Evolutionary conservation across 2,113 vertebrate genomes (phyloP), one percentile per base, ranked within the genome.

Genomic region (Pomatostomus ruficeps): DNA sequence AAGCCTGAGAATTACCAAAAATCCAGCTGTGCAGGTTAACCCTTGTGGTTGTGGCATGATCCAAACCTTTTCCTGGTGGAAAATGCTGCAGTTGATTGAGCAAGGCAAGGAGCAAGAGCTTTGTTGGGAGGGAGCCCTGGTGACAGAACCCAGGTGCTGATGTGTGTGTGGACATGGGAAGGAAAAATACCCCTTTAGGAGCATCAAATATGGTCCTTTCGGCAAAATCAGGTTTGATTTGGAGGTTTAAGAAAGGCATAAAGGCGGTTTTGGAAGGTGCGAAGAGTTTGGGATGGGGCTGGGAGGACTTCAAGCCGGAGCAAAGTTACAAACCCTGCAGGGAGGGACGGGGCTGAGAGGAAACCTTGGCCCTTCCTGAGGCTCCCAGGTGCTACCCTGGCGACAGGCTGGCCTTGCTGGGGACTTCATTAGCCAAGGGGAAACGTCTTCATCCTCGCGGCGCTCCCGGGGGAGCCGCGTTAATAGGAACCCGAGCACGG

Each of bases 401-500:
- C 1, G 0, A 16, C 38, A 22, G 43, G 0, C 16, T 25, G 89
- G 74, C 13, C 88, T 68, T 38, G 59, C 67, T 20, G 74, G 0
- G 17, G 91, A 8, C 65, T 95, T 94, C 73, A 88, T 95, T 86
- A 96, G 73, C 29, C n/a, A 29, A 40, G 43, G 76, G 89, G 73
- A 87, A 93, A 92, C 7, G 1, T 94, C 94, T 94, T 88, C 91
- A 90, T 95, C 95, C 17, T 79, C 13, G 4, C 24, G 4, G 67
- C 1, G 2, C 52, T 87, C 94, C 36, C 80, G 1, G 71, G 93
- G 96, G 94, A 91, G n/a, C 1, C 3, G 12, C 45, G 85, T 91
- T 96, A 97, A 97, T 95, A 22, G 89, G 93, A 93, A 55, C 85
- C 88, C 17, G 51, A 58, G 84, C 25, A 43, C 16, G 24, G 85